Percentiles rank a stretch among this genome's conserved stretches.
phyloP scores from a whole-genome alignment of 1,140 invertebrate species.

The Macrocentrus cingulum region DNA sequence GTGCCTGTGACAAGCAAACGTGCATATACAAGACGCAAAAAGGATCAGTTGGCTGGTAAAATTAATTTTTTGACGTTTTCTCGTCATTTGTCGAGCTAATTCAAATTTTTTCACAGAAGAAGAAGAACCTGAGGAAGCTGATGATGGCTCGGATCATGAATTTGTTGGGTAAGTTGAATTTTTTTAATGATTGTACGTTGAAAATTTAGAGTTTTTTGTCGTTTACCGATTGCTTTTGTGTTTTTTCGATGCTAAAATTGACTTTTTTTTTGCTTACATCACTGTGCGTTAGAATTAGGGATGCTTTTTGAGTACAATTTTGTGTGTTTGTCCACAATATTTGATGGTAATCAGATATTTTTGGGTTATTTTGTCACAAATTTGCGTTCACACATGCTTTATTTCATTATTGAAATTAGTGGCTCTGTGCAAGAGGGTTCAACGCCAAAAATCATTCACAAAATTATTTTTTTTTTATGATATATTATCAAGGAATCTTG shows the following conservation, averaged over 20 bases:
- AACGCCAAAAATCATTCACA: conserved; percentile 8
- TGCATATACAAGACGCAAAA: conserved; percentile 67
- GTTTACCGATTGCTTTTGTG: too few species aligned
- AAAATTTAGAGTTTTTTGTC: too few species aligned
- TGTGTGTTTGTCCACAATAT: too few species aligned
- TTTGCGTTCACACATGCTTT: neutral
- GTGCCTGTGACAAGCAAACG: conserved; percentile 70
- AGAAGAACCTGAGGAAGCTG: conserved; percentile 64
- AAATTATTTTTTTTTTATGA: conserved; percentile 3
- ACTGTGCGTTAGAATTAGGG: too few species aligned
- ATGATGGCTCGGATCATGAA: conserved; percentile 66
- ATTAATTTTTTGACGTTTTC: conserved; percentile 18
- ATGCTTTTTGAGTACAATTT: too few species aligned
- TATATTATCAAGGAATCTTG: conserved; percentile 8
- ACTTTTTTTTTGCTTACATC: too few species aligned
- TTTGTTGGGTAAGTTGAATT: conserved; percentile 58
- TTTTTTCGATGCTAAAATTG: too few species aligned
- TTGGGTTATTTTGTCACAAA: too few species aligned
- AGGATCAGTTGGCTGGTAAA: conserved; percentile 51
- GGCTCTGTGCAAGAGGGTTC: conserved; percentile 26
- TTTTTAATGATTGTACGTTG: neutral
- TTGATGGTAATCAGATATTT: too few species aligned
- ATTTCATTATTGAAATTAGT: conserved; percentile 13
- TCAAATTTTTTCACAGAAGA: conserved; percentile 57
- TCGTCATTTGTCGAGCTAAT: neutral